Base-by-base conservation (phyloP, 2,113 vertebrate species). In the Melanotaenia duboulayi region DNA sequence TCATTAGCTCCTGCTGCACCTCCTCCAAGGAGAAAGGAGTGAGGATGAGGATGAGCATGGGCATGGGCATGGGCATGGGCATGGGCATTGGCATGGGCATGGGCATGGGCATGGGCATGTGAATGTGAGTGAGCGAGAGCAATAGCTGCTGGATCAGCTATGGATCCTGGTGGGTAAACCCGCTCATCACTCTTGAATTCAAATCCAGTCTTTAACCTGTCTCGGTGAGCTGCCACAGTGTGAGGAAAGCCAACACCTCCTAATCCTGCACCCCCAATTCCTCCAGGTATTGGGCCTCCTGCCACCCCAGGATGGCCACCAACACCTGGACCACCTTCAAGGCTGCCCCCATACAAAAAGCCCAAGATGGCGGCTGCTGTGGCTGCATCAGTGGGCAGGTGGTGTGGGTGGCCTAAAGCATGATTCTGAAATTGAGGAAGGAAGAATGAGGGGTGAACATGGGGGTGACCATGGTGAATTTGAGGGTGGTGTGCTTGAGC, bases 201-300 rank as follows among this genome's bases (percentile, higher is more conserved):
- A 71, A 97, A 99, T 60, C 98, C 98, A 0, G 94, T 95, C 81
- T 99, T 99, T 73, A 98, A 92, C 48, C 98, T 94, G 57, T 99
- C 98, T 10, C 98, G 95, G 94, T 96, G 92, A 93, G 96, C 78
- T 74, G 94, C 87, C 75, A 94, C 57, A 0, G 91, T 83, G 62
- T 94, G 93, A 40, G 93, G 93, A 65, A 94, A 94, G 23, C 93
- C 92, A 0, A 94, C 67, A 65, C 93, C 94, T 64, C 92, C 94
- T 22, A 94, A 81, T 37, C 93, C 92, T 0, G 88, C 84, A 25
- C 88, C 91, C 11, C 94, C 93, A 74, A 95, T 91, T 59, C 94
- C 93, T 56, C 94, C 95, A 35, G 68, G 90, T 51, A 73, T 0
- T 76, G 94, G 90, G 88, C 96, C 92, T 90, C 95, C 62, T 90